phyloP scores from a whole-genome alignment of 2,888 invertebrate genomes.

The Clanis bilineata region DNA sequence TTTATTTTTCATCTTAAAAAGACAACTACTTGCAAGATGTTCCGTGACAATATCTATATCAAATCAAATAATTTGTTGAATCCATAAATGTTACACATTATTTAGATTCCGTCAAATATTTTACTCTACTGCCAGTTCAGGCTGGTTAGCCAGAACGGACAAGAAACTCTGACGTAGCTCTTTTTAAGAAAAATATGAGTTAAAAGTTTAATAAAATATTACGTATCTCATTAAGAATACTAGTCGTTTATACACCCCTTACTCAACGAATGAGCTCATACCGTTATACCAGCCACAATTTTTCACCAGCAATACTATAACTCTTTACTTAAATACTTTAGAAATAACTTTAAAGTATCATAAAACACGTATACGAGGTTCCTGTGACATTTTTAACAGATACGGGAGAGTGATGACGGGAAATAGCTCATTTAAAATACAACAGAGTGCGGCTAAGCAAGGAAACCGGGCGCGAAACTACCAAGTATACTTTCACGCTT shows the following conservation, averaged over 20 bases:
- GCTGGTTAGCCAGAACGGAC: too few species aligned
- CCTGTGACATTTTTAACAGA: slow-evolving; percentile 53
- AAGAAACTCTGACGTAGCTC: too few species aligned
- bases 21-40: too few species aligned
- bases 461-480: slow-evolving; percentile 39
- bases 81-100: too few species aligned
- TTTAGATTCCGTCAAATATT: too few species aligned
- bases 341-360: slow-evolving; percentile 19
- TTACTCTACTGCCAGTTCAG: too few species aligned
- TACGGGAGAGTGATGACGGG: slow-evolving; percentile 48
- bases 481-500: slow-evolving; percentile 48
- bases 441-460: slow-evolving; percentile 56
- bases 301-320: background rate
- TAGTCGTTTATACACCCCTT: background rate
- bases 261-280: background rate
- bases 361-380: slow-evolving; percentile 22
- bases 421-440: slow-evolving; percentile 73
- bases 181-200: too few species aligned
- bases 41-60: too few species aligned
- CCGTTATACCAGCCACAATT: background rate
- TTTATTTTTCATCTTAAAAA: too few species aligned
- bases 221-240: too few species aligned
- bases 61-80: too few species aligned
- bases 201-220: too few species aligned
- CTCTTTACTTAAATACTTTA: slow-evolving; percentile 18